These are phyloP conservation scores for Synanthedon andrenaeformis DNA, from an alignment of 2,888 invertebrate genomes.

Conservation along the genomic window DNA sequence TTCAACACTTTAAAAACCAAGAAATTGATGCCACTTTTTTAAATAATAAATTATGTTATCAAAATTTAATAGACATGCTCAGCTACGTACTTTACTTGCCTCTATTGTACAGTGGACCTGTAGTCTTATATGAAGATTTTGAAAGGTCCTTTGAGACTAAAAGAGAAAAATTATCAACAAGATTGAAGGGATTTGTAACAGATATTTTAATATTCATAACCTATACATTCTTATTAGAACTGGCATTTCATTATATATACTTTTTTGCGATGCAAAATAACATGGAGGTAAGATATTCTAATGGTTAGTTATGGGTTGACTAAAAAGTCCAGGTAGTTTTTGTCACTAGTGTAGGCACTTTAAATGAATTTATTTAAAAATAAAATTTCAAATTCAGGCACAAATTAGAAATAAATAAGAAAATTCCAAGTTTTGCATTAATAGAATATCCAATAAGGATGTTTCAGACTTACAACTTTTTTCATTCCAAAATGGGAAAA, in stretches of 20 bases:
- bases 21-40: background rate
- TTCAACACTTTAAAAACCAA: background rate
- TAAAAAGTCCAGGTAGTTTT: no score
- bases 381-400: no score
- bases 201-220: slow-evolving; percentile 70
- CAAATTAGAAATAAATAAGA: no score
- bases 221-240: slow-evolving; percentile 79
- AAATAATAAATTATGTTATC: background rate
- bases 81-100: slow-evolving; percentile 88
- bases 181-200: slow-evolving; percentile 46
- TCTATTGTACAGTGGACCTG: slow-evolving; percentile 85
- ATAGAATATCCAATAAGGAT: no score
- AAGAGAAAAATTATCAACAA: slow-evolving; percentile 23
- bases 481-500: no score
- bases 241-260: slow-evolving; percentile 84
- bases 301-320: no score
- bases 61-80: slow-evolving; percentile 60
- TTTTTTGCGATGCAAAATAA: slow-evolving; percentile 81
- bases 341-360: no score
- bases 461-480: no score
- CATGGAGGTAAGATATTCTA: slow-evolving; percentile 57
- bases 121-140: slow-evolving; percentile 82
- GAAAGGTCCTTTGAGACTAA: slow-evolving; percentile 39
- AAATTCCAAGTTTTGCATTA: no score
- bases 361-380: no score